These are phyloP conservation scores for Drosophila parthenogenetica DNA, from an alignment of 2,888 invertebrate species.

Conservation along the genomic window DNA sequence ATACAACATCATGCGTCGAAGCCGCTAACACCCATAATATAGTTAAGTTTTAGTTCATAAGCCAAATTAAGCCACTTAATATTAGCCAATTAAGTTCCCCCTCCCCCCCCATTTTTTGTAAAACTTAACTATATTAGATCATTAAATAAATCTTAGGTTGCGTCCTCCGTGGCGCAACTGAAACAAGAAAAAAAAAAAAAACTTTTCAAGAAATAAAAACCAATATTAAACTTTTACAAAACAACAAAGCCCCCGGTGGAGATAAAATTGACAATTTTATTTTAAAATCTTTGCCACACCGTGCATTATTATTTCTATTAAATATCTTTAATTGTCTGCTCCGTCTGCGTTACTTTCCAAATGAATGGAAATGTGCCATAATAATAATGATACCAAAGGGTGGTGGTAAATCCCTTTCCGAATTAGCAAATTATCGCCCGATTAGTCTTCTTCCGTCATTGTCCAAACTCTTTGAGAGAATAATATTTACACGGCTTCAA, in stretches of 20 bases:
- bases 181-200: background rate
- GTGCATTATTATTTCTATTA: background rate
- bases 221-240: background rate
- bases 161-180: no score
- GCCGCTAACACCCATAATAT: no score
- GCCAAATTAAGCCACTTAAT: no score
- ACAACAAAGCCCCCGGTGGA: background rate
- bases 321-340: background rate
- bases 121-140: no score
- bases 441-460: background rate
- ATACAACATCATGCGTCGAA: no score
- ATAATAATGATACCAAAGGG: background rate
- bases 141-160: no score
- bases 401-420: background rate
- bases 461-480: background rate
- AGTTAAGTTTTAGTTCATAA: no score
- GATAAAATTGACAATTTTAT: conserved; percentile 2
- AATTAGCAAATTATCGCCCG: background rate
- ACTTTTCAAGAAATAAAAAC: background rate
- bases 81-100: no score
- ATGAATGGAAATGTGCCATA: background rate
- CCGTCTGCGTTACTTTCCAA: background rate
- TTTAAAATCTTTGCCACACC: background rate
- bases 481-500: background rate
- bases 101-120: no score